A percentile compares a stretch with the other conserved stretches of the same genome.
Conservation (phyloP, 2,888 invertebrate species). For the Tholera decimalis region DNA sequence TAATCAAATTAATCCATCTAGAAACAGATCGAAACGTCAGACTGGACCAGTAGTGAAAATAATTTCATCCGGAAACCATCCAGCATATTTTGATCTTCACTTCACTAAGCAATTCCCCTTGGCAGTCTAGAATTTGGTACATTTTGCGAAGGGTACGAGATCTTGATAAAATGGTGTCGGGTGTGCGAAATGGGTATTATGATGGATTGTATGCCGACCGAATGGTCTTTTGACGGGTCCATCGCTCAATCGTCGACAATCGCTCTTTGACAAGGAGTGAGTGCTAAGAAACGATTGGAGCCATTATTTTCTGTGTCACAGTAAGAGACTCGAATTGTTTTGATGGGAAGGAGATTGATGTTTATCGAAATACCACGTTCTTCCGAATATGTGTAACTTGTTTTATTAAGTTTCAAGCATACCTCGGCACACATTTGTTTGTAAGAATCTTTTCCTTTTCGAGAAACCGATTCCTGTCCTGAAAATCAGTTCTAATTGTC, state of each 20-base stretch:
- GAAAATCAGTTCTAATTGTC: no score
- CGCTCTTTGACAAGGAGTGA: constrained; percentile 82
- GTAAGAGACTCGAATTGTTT: constrained; percentile 46
- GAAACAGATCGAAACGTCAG: constrained; percentile 90
- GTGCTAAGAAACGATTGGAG: constrained; percentile 82
- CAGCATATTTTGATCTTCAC: constrained; percentile 65
- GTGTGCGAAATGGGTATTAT: constrained; percentile 80
- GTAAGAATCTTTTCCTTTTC: no score
- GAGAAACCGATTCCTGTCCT: no score
- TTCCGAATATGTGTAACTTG: not conserved
- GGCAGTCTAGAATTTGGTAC: constrained; percentile 6
- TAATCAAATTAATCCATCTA: constrained; percentile 91
- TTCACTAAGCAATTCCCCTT: constrained; percentile 23
- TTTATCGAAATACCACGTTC: constrained; percentile 28
- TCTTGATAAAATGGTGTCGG: constrained; percentile 71
- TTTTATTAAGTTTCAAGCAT: not conserved
- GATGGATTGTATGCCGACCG: constrained; percentile 87
- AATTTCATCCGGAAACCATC: constrained; percentile 81
- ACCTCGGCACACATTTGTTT: not conserved
- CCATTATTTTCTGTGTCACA: constrained; percentile 84
- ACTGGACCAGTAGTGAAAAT: constrained; percentile 86
- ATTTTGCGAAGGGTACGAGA: constrained; percentile 47
- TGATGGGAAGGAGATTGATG: constrained; percentile 59
- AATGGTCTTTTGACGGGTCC: constrained; percentile 86
- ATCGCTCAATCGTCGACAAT: constrained; percentile 89